Percentiles rank a stretch among this genome's conserved stretches.
Conservation (phyloP, 2,888 invertebrate species). For the Teleiodes luculella region DNA sequence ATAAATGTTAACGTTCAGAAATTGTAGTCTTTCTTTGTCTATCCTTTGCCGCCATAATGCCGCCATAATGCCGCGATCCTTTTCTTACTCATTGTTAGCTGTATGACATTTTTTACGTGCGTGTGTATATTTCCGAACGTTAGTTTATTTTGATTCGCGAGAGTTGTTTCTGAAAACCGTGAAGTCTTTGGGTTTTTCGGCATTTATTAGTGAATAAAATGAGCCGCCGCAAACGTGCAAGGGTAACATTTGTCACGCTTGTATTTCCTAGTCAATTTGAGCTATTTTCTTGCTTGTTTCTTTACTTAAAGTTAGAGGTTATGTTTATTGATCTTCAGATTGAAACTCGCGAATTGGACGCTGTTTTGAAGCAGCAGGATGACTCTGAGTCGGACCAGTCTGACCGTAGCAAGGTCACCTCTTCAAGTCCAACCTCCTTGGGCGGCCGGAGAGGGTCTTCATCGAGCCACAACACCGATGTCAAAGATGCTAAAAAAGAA, state of each 20-base stretch:
- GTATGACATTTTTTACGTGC: too few relatives aligned
- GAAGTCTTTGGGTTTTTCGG: not conserved
- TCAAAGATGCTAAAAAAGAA: constrained; percentile 68
- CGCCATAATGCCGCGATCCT: too few relatives aligned
- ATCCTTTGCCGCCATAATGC: too few relatives aligned
- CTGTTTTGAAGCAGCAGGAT: constrained; percentile 81
- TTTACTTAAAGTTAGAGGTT: constrained; percentile 57
- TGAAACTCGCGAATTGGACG: constrained; percentile 80
- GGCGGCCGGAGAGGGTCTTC: constrained; percentile 72
- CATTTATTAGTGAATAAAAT: constrained; percentile 44
- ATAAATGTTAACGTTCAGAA: too few relatives aligned
- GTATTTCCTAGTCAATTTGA: not conserved
- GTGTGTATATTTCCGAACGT: constrained; percentile 3
- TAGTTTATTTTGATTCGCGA: constrained; percentile 11
- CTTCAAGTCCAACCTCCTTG: constrained; percentile 77
- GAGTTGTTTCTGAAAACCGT: not conserved
- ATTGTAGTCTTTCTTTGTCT: too few relatives aligned
- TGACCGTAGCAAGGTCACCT: constrained; percentile 79
- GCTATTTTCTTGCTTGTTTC: not conserved
- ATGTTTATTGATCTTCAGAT: constrained; percentile 76
- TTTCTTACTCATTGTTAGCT: too few relatives aligned
- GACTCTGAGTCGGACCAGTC: constrained; percentile 81
- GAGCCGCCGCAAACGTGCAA: constrained; percentile 80
- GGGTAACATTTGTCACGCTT: constrained; percentile 47
- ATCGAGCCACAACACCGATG: constrained; percentile 66